Percentiles rank a stretch among this genome's conserved stretches.
Evolutionary conservation across 2,888 invertebrate species (phyloP).

Genomic region (Acanthoscelides obtectus): DNA sequence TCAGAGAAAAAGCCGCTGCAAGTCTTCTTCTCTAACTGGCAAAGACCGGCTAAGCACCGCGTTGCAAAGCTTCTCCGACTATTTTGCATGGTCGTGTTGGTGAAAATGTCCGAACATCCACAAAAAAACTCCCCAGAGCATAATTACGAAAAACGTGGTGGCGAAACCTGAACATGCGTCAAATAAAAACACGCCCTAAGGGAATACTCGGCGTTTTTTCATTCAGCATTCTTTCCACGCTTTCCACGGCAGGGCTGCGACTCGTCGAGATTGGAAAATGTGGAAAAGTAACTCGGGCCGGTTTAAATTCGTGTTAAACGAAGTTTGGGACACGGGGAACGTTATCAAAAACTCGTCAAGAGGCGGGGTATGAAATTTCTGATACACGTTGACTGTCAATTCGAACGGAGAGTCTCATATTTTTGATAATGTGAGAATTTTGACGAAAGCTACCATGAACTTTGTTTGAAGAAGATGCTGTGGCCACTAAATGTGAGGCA

Average conservation of each 20-base stretch:
- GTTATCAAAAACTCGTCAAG: neutral
- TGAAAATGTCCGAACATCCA: too few species aligned
- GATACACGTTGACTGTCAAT: neutral
- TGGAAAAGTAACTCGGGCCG: neutral
- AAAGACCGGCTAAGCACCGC: too few species aligned
- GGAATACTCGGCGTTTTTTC: neutral
- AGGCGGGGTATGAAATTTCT: neutral
- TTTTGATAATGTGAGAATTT: too few species aligned
- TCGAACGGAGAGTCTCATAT: too few species aligned
- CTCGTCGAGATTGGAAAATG: too few species aligned
- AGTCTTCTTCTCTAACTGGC: too few species aligned
- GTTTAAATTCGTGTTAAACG: neutral
- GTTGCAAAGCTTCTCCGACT: too few species aligned
- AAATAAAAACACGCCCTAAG: neutral
- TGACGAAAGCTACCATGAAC: too few species aligned
- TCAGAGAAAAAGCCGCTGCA: too few species aligned
- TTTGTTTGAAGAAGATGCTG: too few species aligned
- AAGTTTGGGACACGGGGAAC: neutral
- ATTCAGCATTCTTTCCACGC: neutral
- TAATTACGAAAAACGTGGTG: neutral
- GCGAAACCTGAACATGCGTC: neutral
- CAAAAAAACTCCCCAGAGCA: neutral
- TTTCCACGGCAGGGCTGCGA: neutral
- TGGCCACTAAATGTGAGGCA: too few species aligned
- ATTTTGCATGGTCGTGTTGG: too few species aligned